Base-by-base conservation (phyloP, 1,140 invertebrate genomes). In the Drosophila oshimai region DNA sequence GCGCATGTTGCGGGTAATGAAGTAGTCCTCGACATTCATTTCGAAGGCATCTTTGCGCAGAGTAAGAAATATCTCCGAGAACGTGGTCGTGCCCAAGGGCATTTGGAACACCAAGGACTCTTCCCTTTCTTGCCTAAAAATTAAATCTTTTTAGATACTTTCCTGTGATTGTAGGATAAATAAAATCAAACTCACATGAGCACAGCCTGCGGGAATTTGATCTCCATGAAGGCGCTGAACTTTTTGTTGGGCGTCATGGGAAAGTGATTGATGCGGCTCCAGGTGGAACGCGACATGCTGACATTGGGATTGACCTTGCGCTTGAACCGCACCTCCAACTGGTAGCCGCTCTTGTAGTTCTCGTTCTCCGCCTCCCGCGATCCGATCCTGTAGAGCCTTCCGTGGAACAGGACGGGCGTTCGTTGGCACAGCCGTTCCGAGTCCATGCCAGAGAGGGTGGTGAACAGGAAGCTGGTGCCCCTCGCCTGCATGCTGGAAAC, bases 401-500 rank as follows among this genome's bases (percentile, higher is more conserved):
- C 97, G 78, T 94, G 94, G 1, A 96, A 95, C 94, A 98, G 96
- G 36, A 98, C 95, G 3, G 95, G 95, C 15, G 96, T 91, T 33
- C 95, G 90, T 24, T 94, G 94, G 80, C 97, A 98, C 9, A 98
- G 91, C 4, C 95, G 95, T 91, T 98, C 97, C 90, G 95, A 96
- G 90, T 96, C 95, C 88, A 95, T 94, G 93, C 95, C 94, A 50
- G 94, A 95, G 79, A 96, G 95, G 6, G 95, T 95, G 6, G 95
- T 96, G 9, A 95, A 92, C 51, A 96, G 92, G 45, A 96, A 93
- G 49, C 94, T 94, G 81, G 28, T 29, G 7, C 89, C 89, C 6
- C 60, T 33, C 0, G 39, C 22, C 3, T 77, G 76, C 18, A 89
- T 89, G 1, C 61, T 65, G 1, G 76, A 81, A 39, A 95, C 93